These are phyloP conservation scores for Aplysina aerophoba DNA, from an alignment of 37 sponge, comb jelly and placozoan species.

Conservation along the genomic window DNA sequence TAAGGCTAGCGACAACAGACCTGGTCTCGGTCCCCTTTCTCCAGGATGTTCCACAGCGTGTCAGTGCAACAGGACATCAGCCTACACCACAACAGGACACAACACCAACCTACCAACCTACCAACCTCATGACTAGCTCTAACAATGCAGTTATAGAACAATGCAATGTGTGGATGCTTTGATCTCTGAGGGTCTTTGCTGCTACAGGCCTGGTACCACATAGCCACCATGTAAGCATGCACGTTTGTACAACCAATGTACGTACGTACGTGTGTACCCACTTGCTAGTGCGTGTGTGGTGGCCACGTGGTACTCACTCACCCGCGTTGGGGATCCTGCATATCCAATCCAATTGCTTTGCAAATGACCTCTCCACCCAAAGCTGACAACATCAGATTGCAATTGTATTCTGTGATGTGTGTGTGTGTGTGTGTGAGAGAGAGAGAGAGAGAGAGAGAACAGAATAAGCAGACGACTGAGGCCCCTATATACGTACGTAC, in stretches of 20 bases:
- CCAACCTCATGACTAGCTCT: no score
- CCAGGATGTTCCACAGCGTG: slow-evolving; percentile 85
- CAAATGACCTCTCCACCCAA: slow-evolving; percentile 39
- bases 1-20: slow-evolving; percentile 22
- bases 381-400: slow-evolving; percentile 68
- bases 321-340: slow-evolving; percentile 28
- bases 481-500: neutral
- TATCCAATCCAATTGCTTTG: slow-evolving; percentile 14
- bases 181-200: neutral
- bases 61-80: slow-evolving; percentile 47
- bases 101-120: no score
- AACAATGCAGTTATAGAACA: no score
- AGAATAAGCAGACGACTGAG: neutral
- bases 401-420: slow-evolving; percentile 51
- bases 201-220: no score
- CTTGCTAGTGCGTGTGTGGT: neutral
- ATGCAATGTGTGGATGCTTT: no score
- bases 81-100: slow-evolving; percentile 15
- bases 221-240: no score
- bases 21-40: slow-evolving; percentile 74
- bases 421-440: slow-evolving; percentile 8
- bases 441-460: neutral
- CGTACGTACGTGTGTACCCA: no score
- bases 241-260: no score
- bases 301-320: slow-evolving; percentile 13